phyloP scores from a whole-genome alignment of 2,888 invertebrate species.

The Chaetoderma sp. region DNA sequence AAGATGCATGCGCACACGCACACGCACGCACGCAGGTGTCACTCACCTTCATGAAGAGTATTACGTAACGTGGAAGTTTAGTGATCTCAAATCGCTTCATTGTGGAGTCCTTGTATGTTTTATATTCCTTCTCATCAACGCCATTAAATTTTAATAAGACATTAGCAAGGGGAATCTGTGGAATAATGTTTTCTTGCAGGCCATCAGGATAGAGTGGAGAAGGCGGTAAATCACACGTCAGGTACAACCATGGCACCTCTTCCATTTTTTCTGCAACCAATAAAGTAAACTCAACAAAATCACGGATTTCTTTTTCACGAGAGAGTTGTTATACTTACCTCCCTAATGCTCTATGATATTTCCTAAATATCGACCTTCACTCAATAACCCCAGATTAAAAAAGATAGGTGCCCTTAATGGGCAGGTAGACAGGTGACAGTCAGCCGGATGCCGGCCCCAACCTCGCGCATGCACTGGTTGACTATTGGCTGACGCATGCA shows the following conservation, averaged over 20 bases:
- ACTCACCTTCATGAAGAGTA: constrained; percentile 88
- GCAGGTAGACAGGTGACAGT: no score
- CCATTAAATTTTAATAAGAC: constrained; percentile 97
- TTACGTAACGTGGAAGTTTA: constrained; percentile 91
- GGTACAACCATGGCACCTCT: constrained; percentile 93
- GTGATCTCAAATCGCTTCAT: constrained; percentile 97
- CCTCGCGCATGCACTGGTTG: no score
- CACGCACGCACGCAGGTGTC: neutral
- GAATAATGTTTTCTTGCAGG: constrained; percentile 97
- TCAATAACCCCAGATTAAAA: no score
- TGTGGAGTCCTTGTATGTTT: constrained; percentile 98
- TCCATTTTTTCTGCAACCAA: constrained; percentile 73
- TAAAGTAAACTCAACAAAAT: constrained; percentile 20
- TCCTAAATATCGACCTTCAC: no score
- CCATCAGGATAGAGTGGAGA: constrained; percentile 97
- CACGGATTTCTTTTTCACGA: no score
- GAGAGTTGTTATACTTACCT: no score
- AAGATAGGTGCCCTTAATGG: no score
- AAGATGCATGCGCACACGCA: neutral
- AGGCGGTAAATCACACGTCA: constrained; percentile 97
- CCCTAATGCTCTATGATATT: no score
- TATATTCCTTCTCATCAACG: constrained; percentile 94
- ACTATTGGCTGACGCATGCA: no score
- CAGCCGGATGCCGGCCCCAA: no score
- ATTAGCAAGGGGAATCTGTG: constrained; percentile 95